These are phyloP conservation scores for Phaonia tiefii DNA, from an alignment of 2,888 invertebrate species.

Conservation along the genomic window DNA sequence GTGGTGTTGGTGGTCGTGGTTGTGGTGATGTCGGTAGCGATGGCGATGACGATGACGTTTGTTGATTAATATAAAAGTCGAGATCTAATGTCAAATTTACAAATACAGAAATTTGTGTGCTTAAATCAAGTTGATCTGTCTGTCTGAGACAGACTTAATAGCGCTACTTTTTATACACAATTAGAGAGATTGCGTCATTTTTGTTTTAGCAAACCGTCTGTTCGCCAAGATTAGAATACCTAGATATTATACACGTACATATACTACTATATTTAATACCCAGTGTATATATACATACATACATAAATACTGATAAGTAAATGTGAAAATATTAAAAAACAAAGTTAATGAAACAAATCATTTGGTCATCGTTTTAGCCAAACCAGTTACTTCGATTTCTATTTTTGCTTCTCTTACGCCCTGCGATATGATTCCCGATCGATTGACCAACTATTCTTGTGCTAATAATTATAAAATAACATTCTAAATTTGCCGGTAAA, in stretches of 20 bases:
- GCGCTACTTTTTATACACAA: constrained; percentile 11
- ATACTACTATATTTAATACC: neutral
- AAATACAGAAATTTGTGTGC: constrained; percentile 3
- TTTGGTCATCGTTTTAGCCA: no score
- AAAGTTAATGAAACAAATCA: no score
- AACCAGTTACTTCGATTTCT: no score
- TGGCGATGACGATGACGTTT: neutral
- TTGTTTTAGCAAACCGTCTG: constrained; percentile 20
- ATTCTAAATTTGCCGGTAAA: no score
- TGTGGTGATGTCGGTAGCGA: neutral
- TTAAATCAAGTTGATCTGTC: constrained; percentile 17
- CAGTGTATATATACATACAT: no score
- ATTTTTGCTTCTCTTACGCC: no score
- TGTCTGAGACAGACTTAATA: neutral
- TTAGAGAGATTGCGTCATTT: constrained; percentile 64
- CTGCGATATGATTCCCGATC: no score
- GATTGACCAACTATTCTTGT: no score
- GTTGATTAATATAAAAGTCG: constrained; percentile 13
- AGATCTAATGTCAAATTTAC: constrained; percentile 19
- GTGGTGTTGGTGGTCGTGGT: neutral
- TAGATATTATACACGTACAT: neutral
- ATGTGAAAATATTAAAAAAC: no score
- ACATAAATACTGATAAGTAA: no score
- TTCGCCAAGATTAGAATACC: constrained; percentile 20
- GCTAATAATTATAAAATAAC: no score